Percentiles rank a stretch among this genome's conserved stretches.
phyloP scores from a whole-genome alignment of 2,113 vertebrate genomes.

The Tetrao urogallus region DNA sequence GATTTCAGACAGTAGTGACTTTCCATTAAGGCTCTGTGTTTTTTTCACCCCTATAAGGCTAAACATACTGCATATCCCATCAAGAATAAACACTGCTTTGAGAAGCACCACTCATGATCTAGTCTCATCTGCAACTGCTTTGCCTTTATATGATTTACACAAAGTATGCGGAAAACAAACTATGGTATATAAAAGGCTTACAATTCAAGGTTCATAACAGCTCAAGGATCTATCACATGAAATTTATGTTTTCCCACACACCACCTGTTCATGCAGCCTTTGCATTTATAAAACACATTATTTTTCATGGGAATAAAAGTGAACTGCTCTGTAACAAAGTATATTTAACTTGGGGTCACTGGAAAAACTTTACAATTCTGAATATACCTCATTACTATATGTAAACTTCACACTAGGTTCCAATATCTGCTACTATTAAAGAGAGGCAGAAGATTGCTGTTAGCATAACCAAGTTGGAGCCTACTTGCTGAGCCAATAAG shows the following conservation, averaged over 20 bases:
- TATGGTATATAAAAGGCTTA: background rate
- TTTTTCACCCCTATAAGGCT: background rate
- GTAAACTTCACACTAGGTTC: background rate
- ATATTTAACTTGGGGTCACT: background rate
- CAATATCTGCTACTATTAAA: background rate
- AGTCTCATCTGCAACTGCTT: background rate
- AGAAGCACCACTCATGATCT: background rate
- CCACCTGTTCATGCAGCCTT: background rate
- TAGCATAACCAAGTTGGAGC: background rate
- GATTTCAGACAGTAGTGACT: background rate
- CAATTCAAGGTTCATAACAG: background rate
- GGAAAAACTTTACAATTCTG: background rate
- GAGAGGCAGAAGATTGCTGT: background rate
- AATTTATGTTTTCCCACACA: background rate
- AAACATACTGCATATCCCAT: background rate
- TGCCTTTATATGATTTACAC: background rate
- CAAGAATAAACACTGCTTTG: background rate
- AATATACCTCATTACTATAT: background rate
- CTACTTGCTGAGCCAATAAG: background rate
- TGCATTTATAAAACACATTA: fast-evolving
- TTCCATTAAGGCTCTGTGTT: background rate
- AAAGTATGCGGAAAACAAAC: background rate
- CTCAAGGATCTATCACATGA: background rate
- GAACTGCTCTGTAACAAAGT: background rate
- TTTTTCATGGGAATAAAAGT: background rate